Evolutionary conservation across 2,888 invertebrate species (phyloP).

Genomic region (Polyploca ridens): DNA sequence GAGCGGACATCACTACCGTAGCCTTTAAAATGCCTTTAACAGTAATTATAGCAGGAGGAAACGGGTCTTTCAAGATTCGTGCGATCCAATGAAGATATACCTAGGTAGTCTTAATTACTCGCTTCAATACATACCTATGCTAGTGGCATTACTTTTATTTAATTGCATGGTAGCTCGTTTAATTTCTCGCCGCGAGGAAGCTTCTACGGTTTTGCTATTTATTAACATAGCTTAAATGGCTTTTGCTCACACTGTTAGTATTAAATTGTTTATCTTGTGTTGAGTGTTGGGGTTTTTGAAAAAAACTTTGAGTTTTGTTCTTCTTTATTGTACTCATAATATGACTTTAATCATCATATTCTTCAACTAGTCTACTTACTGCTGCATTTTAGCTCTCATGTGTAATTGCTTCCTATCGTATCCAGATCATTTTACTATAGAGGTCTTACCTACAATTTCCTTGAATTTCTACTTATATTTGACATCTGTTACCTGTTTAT

Average conservation of each 20-base stretch:
- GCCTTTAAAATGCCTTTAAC: constrained; percentile 55
- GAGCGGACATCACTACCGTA: constrained; percentile 32
- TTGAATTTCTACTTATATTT: too few species aligned
- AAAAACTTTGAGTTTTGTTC: background rate
- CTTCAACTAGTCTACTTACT: background rate
- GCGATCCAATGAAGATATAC: constrained; percentile 43
- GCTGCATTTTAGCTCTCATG: background rate
- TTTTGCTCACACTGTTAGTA: constrained; percentile 1
- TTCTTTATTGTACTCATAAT: background rate
- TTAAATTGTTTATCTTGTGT: constrained; percentile 8
- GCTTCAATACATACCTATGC: constrained; percentile 33
- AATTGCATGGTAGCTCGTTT: constrained; percentile 34
- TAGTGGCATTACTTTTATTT: constrained; percentile 38
- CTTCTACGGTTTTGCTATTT: constrained; percentile 4
- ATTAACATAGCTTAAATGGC: constrained; percentile 7
- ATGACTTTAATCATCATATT: background rate
- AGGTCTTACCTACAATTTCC: too few species aligned
- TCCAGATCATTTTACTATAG: too few species aligned
- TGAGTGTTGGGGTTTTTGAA: background rate
- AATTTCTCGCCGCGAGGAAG: constrained; percentile 26
- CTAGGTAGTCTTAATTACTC: constrained; percentile 42
- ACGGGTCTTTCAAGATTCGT: constrained; percentile 52
- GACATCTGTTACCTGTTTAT: too few species aligned
- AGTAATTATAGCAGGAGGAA: constrained; percentile 55
- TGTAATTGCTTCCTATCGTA: too few species aligned